These are phyloP conservation scores for Sarcophaga rosellei DNA, from an alignment of 2,888 invertebrate species.

Conservation along the genomic window DNA sequence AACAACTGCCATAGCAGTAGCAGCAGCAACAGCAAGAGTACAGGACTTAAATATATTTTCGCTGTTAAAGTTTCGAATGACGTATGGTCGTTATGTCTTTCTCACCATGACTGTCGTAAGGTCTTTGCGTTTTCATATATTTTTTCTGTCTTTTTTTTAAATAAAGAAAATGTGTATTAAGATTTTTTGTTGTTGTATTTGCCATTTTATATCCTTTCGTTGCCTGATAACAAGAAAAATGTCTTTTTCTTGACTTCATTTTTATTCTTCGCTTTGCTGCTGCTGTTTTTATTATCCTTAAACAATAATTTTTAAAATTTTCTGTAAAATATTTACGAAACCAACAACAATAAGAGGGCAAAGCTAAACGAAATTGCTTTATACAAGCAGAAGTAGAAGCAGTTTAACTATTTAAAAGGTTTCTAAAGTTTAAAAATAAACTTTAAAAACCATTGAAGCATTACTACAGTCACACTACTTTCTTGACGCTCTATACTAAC, in stretches of 20 bases:
- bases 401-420: too few species aligned
- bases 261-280: conserved; percentile 74
- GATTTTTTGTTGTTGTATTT: conserved; percentile 54
- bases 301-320: conserved; percentile 69
- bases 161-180: conserved; percentile 53
- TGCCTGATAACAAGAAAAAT: conserved; percentile 75
- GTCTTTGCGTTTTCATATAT: not conserved
- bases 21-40: conserved; percentile 25
- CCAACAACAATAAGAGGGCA: too few species aligned
- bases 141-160: not conserved
- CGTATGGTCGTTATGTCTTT: not conserved
- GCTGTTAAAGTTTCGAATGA: conserved; percentile 30
- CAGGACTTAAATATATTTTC: conserved; percentile 39
- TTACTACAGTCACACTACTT: too few species aligned
- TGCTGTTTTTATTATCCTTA: conserved; percentile 75
- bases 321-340: not conserved
- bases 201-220: conserved; percentile 75
- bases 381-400: too few species aligned
- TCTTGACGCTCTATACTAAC: too few species aligned
- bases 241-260: conserved; percentile 67
- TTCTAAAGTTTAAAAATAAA: too few species aligned
- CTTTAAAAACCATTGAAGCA: too few species aligned
- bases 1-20: not conserved
- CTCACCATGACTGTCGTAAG: not conserved
- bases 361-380: too few species aligned